Conservation (phyloP, 2,888 invertebrate genomes). For the Lamellibrachia satsuma region DNA sequence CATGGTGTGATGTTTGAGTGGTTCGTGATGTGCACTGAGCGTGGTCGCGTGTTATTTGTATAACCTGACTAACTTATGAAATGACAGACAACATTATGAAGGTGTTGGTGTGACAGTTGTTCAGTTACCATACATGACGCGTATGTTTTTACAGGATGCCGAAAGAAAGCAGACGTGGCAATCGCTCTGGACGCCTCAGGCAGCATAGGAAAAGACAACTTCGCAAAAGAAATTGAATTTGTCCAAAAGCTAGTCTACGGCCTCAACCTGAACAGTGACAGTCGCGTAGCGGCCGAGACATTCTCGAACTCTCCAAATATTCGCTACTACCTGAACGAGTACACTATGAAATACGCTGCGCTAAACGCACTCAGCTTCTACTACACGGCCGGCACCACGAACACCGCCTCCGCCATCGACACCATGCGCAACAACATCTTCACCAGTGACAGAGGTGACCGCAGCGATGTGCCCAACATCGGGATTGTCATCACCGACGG, state of each 20-base stretch:
- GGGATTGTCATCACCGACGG: constrained; percentile 65
- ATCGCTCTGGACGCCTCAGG: constrained; percentile 28
- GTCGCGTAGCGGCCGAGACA: background rate
- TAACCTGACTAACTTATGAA: no score
- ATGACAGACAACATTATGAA: no score
- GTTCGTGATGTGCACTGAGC: no score
- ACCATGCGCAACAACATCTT: constrained; percentile 29
- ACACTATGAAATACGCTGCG: constrained; percentile 25
- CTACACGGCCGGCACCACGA: constrained; percentile 35
- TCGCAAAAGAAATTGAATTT: constrained; percentile 17
- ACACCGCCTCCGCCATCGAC: constrained; percentile 35
- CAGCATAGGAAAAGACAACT: constrained; percentile 24
- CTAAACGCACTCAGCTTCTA: constrained; percentile 24
- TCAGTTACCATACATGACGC: no score
- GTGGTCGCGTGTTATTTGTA: no score
- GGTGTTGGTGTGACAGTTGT: no score
- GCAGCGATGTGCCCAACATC: constrained; percentile 56
- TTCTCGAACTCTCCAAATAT: constrained; percentile 7
- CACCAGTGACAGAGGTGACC: constrained; percentile 33
- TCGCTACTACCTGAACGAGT: constrained; percentile 31
- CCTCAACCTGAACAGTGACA: background rate
- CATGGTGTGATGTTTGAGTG: no score
- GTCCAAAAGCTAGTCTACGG: constrained; percentile 8
- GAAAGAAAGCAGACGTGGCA: constrained; percentile 17
- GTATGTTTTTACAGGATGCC: background rate